Evolutionary conservation across 2,113 vertebrate species (phyloP).

Genomic region (Sylvia atricapilla): DNA sequence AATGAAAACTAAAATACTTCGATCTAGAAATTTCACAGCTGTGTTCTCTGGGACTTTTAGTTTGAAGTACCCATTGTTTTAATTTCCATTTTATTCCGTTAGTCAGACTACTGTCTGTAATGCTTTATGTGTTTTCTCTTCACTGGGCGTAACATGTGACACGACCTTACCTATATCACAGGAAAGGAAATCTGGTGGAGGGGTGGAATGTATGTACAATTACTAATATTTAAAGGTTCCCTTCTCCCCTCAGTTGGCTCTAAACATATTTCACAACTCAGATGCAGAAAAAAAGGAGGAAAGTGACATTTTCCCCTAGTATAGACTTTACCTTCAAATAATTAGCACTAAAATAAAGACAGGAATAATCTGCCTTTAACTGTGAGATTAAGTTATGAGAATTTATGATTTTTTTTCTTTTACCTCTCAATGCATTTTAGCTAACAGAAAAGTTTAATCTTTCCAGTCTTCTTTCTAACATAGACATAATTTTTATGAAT

Average conservation of each 20-base stretch:
- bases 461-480: background rate
- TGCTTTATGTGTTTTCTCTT: background rate
- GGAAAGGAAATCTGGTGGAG: background rate
- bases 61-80: background rate
- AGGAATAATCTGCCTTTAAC: background rate
- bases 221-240: background rate
- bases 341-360: background rate
- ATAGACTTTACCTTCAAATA: background rate
- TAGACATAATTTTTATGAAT: background rate
- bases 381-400: background rate
- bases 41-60: background rate
- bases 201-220: background rate
- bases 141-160: background rate
- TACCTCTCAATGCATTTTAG: background rate
- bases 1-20: background rate
- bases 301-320: background rate
- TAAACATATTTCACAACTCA: background rate
- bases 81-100: background rate
- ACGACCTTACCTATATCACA: background rate
- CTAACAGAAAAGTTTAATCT: background rate
- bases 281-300: background rate
- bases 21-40: background rate
- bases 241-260: fast-evolving
- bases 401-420: background rate
- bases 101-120: background rate